phyloP scores from a whole-genome alignment of 2,113 vertebrate genomes.

The Elephas maximus region DNA sequence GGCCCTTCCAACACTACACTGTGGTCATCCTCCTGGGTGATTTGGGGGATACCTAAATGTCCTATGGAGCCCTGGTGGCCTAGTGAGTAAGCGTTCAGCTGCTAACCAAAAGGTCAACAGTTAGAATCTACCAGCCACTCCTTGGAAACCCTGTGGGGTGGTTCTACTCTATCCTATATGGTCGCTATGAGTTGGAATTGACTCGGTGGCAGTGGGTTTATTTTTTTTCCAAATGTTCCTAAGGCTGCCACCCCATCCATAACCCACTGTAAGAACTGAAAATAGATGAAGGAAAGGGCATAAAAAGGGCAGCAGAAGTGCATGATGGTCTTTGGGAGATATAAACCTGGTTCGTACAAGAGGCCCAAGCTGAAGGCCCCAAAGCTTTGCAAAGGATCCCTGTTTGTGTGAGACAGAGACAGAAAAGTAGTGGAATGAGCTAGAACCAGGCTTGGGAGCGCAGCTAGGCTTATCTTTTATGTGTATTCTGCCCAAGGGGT shows the following conservation, averaged over 20 bases:
- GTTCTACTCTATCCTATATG: no score
- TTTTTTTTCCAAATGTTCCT: neutral
- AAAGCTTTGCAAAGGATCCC: neutral
- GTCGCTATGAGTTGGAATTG: no score
- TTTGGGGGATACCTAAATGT: neutral
- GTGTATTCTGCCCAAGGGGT: neutral
- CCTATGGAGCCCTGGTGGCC: no score
- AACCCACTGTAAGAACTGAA: neutral
- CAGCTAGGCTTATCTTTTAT: no score
- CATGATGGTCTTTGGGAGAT: neutral
- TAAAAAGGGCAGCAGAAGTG: neutral
- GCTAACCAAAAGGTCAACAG: no score
- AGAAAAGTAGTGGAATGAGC: accelerated
- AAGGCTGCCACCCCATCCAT: neutral
- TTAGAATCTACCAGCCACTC: no score
- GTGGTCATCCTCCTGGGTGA: neutral
- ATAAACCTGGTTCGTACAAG: neutral
- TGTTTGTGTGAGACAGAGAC: neutral
- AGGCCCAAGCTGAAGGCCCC: neutral
- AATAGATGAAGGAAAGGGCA: no score
- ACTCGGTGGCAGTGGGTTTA: no score
- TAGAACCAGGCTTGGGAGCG: no score
- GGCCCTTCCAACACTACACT: neutral
- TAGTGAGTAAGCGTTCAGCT: no score
- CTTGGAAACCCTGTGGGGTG: no score